Evolutionary conservation across 2,113 vertebrate species (phyloP).

Genomic region (Parotia lawesii): DNA sequence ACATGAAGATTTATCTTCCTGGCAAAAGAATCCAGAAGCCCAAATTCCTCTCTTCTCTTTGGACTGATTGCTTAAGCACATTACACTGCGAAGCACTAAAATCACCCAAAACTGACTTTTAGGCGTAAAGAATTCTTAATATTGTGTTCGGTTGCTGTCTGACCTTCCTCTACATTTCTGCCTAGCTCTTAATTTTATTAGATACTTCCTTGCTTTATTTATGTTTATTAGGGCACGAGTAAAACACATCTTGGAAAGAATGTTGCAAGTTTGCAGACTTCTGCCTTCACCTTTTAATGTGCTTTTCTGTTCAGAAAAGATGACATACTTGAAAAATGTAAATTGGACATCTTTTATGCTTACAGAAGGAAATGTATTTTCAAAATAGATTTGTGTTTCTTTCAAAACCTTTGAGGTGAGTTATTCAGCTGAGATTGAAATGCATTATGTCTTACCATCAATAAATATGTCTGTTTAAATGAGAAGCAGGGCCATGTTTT

Average conservation of each 20-base stretch:
- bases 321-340: neutral
- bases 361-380: conserved; percentile 14
- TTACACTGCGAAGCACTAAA: neutral
- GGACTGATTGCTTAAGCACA: neutral
- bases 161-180: neutral
- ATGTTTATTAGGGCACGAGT: neutral
- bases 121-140: neutral
- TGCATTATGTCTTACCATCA: neutral
- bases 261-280: neutral
- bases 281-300: neutral
- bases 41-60: neutral
- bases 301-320: conserved; percentile 1
- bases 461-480: conserved; percentile 23
- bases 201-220: neutral
- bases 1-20: neutral
- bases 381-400: neutral
- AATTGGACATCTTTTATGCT: neutral
- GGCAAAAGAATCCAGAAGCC: neutral
- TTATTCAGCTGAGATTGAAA: neutral
- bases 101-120: neutral
- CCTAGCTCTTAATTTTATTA: neutral
- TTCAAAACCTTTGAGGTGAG: neutral
- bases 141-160: neutral
- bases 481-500: neutral
- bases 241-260: neutral